Base-by-base conservation (phyloP, 2,888 invertebrate genomes). In the Sthenelais limicola region DNA sequence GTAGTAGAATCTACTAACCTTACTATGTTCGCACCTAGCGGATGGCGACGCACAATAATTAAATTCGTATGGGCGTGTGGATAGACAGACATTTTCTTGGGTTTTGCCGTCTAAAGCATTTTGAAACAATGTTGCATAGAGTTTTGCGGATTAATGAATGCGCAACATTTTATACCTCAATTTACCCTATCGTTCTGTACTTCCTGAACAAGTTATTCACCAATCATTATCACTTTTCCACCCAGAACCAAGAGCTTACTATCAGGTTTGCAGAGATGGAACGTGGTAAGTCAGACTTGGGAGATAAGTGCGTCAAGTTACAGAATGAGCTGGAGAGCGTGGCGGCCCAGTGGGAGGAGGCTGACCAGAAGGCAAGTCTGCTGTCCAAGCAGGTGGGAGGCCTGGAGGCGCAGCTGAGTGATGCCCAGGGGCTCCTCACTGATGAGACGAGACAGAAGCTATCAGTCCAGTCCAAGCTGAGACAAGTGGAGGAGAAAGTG, bases 391-490 rank as follows among this genome's bases (percentile, higher is more conserved):
- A 93, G 74, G 92, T 94, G 76, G 92, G 92, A 77, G 92, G 93
- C 18, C 91, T 93, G 82, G 95, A 95, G 84, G 92, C 94, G 15
- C 97, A 97, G 87, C 92, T 98, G 73, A 90, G 92, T 0, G 98
- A 98, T 89, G 91, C 94, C 0, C 96, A 96, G 86, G 88, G 92
- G 48, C 90, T 94, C 35, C 90, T 97, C 3, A 96, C 97, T 86
- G 98, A 98, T 84, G 99, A 99, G 89, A 98, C 98, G 0, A 92
- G 95, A 73, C 95, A 95, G 88, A 99, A 99, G 88, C 89, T 99
- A 73, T 92, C 94, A 0, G 75, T 83, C 12, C 85, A 86, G 78
- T 81, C 96, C 15, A 93, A 94, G 84, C 89, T 98, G 74, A 92
- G 98, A 66, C 94, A 95, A 82, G 89, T 96, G 33, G 97, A 98